Conservation (phyloP, 2,888 invertebrate genomes). For the Cylindroiulus punctatus region DNA sequence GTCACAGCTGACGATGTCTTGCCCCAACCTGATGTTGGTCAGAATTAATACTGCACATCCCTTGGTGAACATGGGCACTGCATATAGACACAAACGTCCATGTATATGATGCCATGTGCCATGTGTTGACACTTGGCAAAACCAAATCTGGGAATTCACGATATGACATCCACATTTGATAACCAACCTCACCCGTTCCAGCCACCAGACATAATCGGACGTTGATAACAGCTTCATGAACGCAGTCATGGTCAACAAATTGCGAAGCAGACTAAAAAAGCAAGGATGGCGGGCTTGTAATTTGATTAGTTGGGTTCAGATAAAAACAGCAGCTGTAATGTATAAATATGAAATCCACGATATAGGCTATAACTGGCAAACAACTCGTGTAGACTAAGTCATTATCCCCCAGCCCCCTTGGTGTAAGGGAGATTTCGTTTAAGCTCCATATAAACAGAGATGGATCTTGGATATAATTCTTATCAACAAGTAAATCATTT, state of each 20-base stretch:
- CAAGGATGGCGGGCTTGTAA: neutral
- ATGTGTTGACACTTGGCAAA: neutral
- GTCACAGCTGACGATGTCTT: neutral
- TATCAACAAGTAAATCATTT: too few species aligned
- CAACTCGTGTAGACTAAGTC: too few species aligned
- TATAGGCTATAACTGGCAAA: too few species aligned
- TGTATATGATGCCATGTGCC: neutral
- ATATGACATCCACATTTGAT: slow-evolving; percentile 11
- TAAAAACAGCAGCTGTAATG: too few species aligned
- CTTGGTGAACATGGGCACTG: neutral
- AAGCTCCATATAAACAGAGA: too few species aligned
- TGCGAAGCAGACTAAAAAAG: neutral
- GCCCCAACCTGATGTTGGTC: neutral
- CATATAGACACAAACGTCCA: neutral
- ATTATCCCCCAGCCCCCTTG: too few species aligned
- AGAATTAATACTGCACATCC: neutral
- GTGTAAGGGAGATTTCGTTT: too few species aligned
- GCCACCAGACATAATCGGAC: neutral
- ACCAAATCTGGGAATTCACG: neutral
- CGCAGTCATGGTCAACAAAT: neutral
- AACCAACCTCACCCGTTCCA: neutral
- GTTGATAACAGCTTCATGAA: neutral
- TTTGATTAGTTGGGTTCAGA: neutral
- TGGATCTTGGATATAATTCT: too few species aligned
- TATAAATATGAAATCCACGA: too few species aligned